Evolutionary conservation across 2,888 invertebrate species (phyloP).

Genomic region (Euplagia quadripunctaria): DNA sequence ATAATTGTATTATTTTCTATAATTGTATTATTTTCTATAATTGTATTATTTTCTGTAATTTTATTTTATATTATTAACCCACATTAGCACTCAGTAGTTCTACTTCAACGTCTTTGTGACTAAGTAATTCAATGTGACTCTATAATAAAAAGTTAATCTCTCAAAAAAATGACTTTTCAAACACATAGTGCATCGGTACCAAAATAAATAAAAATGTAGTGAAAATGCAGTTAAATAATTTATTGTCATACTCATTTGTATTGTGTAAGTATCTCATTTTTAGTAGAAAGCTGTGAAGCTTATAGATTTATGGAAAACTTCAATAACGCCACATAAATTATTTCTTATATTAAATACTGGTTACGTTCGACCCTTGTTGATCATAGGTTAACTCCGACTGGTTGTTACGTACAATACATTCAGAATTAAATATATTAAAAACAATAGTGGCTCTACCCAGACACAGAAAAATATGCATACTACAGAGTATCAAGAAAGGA

Average conservation of each 20-base stretch:
- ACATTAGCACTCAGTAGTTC: no score
- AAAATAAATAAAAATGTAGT: not conserved
- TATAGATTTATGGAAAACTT: not conserved
- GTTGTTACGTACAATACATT: not conserved
- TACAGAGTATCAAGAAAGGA: not conserved
- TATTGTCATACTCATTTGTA: conserved; percentile 10
- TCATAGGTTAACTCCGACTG: not conserved
- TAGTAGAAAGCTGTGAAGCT: not conserved
- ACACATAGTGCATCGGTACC: not conserved
- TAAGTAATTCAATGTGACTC: no score
- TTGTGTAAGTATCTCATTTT: not conserved
- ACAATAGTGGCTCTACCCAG: not conserved
- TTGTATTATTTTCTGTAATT: no score
- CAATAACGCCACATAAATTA: not conserved
- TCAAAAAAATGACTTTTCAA: not conserved
- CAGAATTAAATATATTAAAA: not conserved
- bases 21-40: no score
- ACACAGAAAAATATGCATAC: not conserved
- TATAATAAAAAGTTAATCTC: no score
- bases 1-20: no score
- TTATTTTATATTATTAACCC: no score
- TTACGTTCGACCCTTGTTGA: not conserved
- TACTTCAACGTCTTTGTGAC: no score
- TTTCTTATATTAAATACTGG: not conserved
- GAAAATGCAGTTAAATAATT: conserved; percentile 2